These are phyloP conservation scores for Euwallacea similis DNA, from an alignment of 1,140 invertebrate genomes.

Conservation along the genomic window DNA sequence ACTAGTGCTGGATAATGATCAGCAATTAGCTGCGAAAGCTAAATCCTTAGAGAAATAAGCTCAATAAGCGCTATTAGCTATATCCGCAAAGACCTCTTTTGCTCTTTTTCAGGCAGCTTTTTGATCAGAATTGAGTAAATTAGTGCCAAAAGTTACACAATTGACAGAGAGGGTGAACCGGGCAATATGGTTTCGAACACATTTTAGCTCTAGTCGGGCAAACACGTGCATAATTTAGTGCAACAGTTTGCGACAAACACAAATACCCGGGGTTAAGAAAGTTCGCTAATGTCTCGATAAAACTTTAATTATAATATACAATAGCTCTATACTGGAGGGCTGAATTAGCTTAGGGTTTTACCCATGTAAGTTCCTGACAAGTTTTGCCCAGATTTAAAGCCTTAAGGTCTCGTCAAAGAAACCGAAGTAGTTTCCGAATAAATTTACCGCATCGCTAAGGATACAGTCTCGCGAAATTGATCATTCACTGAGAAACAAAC, in stretches of 20 bases:
- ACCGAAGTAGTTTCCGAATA: too few species aligned
- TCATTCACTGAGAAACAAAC: too few species aligned
- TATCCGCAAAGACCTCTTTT: not conserved
- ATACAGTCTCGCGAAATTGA: too few species aligned
- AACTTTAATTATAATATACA: conserved; percentile 29
- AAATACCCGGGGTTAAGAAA: conserved; percentile 23
- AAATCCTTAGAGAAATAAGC: conserved; percentile 21
- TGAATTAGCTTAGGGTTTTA: not conserved
- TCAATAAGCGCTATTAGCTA: not conserved
- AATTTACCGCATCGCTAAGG: too few species aligned
- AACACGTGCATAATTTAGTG: conserved; percentile 31
- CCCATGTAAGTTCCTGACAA: too few species aligned
- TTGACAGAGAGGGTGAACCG: not conserved
- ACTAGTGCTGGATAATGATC: conserved; percentile 16
- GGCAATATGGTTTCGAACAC: not conserved
- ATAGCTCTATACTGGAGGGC: conserved; percentile 11
- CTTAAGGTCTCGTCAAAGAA: too few species aligned
- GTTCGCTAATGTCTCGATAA: conserved; percentile 28
- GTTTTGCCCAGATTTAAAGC: too few species aligned
- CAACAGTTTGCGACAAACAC: conserved; percentile 28
- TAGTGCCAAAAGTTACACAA: not conserved
- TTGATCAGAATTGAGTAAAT: too few species aligned
- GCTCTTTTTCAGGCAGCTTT: not conserved
- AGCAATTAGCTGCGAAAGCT: conserved; percentile 22
- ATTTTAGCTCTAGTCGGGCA: not conserved